A percentile compares a stretch with the other conserved stretches of the same genome.
phyloP scores from a whole-genome alignment of 2,888 invertebrate genomes.

The Parnassius orleans region DNA sequence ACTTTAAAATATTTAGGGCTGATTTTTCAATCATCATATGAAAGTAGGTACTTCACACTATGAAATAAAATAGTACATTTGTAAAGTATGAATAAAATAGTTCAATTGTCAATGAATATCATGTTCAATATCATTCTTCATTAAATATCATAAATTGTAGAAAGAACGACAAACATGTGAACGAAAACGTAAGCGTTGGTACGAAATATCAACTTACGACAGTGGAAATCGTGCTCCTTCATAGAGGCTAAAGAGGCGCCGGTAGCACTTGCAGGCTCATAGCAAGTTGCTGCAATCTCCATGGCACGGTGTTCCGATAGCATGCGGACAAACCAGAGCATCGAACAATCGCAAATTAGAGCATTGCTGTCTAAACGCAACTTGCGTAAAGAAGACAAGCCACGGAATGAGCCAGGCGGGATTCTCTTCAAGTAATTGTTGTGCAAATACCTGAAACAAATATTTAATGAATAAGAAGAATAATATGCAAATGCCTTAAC shows the following conservation, averaged over 20 bases:
- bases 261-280: constrained; percentile 85
- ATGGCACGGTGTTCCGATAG: constrained; percentile 79
- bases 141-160: too few relatives aligned
- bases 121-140: too few relatives aligned
- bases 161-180: too few relatives aligned
- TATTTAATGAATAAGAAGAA: background rate
- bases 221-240: constrained; percentile 88
- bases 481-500: background rate
- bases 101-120: too few relatives aligned
- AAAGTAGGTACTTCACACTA: too few relatives aligned
- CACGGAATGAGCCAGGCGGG: constrained; percentile 87
- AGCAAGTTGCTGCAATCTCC: constrained; percentile 87
- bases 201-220: constrained; percentile 84
- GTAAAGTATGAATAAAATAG: too few relatives aligned
- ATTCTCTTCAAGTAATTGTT: constrained; percentile 89
- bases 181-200: too few relatives aligned
- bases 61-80: too few relatives aligned
- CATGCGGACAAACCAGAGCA: constrained; percentile 90
- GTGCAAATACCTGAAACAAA: constrained; percentile 86
- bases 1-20: too few relatives aligned
- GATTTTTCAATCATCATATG: too few relatives aligned
- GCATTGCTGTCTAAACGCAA: constrained; percentile 94
- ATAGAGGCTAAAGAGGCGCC: constrained; percentile 87
- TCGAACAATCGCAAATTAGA: constrained; percentile 93
- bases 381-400: constrained; percentile 85